Base-by-base conservation (phyloP, 2,113 vertebrate genomes). In the Eretmochelys imbricata region DNA sequence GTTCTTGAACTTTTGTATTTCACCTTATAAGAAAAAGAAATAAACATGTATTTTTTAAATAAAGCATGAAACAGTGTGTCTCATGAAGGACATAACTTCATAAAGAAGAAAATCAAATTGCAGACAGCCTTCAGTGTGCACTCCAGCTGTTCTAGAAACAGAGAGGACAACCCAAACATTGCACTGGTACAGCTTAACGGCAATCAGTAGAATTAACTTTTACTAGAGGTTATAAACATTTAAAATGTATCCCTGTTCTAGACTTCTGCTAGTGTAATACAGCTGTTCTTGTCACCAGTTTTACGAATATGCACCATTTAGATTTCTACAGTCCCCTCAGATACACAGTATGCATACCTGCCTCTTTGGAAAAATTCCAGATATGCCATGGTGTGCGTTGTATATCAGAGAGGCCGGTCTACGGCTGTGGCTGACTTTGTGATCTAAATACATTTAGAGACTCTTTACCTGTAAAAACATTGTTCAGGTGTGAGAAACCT, bases 1-100 rank as follows among this genome's bases (percentile, higher is more conserved):
- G 93, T 89, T 82, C 97, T 95, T 95, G 95, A 94, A 94, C 93
- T 96, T 98, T 97, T 97, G 95, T 97, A 96, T 96, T 96, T 96
- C 84, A 91, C 59, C 85, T 82, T 80, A 82, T 35, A 78, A 96
- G 94, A 87, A 89, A 79, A 54, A 65, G 87, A 65, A 96, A 97
- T 93, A 96, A 97, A 97, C 82, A 85, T 88, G 25, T 95, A 91
- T 97, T 97, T 97, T 97, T 97, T 88, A 95, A 97, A 95, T 85
- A 96, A 95, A 96, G 80, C 24, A 80, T 80, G 96, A 85, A 80
- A 88, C 95, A 88, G 87, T 95, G 80, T 92, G 85, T 97, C 93
- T 96, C 93, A 75, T 92, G 92, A 93, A 95, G 95, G 96, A 92
- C 90, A 84, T 92, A 88, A 90, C 51, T 89, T 94, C 86, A 55